Evolutionary conservation across 1,140 invertebrate genomes (phyloP).

Genomic region (Heliothis subflexa): DNA sequence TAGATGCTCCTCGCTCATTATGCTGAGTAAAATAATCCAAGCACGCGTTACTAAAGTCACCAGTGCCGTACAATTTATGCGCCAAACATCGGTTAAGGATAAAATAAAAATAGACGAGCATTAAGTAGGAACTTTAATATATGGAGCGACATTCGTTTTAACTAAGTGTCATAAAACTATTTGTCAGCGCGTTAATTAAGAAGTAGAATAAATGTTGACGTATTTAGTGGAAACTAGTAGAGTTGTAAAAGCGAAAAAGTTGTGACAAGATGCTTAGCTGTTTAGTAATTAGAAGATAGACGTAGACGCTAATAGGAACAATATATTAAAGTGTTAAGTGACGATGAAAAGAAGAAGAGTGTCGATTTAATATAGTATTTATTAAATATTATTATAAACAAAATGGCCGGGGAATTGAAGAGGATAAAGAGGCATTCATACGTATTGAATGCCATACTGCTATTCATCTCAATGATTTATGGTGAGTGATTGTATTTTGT

Average conservation of each 20-base stretch:
- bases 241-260: conserved; percentile 64
- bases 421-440: conserved; percentile 76
- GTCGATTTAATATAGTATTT: conserved; percentile 62
- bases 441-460: conserved; percentile 75
- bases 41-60: conserved; percentile 58
- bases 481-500: conserved; percentile 68
- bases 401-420: conserved; percentile 74
- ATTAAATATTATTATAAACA: conserved; percentile 53
- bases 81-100: conserved; percentile 61
- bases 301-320: conserved; percentile 45
- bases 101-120: conserved; percentile 74
- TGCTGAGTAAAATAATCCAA: conserved; percentile 63
- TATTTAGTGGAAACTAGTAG: conserved; percentile 69
- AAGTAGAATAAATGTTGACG: conserved; percentile 75
- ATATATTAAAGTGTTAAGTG: conserved; percentile 55
- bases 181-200: conserved; percentile 80
- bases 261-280: conserved; percentile 67
- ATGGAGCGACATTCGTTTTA: conserved; percentile 73
- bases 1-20: conserved; percentile 62
- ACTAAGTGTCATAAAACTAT: conserved; percentile 72
- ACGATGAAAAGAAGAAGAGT: conserved; percentile 77
- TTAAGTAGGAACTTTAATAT: conserved; percentile 67
- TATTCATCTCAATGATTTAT: conserved; percentile 78
- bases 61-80: conserved; percentile 63
- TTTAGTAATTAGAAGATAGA: conserved; percentile 50